Conservation (phyloP, 37 sponge, comb jelly and placozoan species). For the Halisarca cf. caerulea region DNA sequence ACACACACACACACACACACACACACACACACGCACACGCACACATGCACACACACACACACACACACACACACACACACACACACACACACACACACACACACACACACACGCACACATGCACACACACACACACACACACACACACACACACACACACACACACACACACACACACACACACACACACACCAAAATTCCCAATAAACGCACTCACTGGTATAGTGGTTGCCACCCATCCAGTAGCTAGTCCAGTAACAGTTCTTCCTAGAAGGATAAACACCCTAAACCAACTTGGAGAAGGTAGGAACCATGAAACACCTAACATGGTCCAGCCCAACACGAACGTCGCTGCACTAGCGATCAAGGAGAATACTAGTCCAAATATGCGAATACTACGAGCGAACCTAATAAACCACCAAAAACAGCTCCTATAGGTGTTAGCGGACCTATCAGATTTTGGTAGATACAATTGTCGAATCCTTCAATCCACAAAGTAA, state of each 20-base stretch:
- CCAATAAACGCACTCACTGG: too few species aligned
- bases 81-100: too few species aligned
- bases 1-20: too few species aligned
- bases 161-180: too few species aligned
- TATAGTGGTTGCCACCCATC: constrained; percentile 45
- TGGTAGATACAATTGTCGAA: not conserved
- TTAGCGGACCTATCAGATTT: constrained; percentile 14
- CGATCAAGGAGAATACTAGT: constrained; percentile 35
- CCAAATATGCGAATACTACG: constrained; percentile 19
- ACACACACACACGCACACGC: too few species aligned
- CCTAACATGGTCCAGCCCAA: constrained; percentile 59
- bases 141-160: too few species aligned
- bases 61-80: too few species aligned
- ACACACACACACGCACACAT: too few species aligned
- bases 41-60: too few species aligned
- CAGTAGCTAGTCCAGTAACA: constrained; percentile 62
- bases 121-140: too few species aligned
- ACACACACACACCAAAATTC: too few species aligned
- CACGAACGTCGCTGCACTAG: constrained; percentile 21
- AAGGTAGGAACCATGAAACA: not conserved
- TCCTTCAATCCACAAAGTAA: not conserved
- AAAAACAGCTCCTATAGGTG: constrained; percentile 52
- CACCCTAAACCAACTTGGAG: constrained; percentile 5
- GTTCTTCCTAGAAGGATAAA: constrained; percentile 51
- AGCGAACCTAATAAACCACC: constrained; percentile 28